Evolutionary conservation across 2,888 invertebrate species (phyloP), one percentile per base, ranked within the genome.

Genomic region (Entomobrya proxima): DNA sequence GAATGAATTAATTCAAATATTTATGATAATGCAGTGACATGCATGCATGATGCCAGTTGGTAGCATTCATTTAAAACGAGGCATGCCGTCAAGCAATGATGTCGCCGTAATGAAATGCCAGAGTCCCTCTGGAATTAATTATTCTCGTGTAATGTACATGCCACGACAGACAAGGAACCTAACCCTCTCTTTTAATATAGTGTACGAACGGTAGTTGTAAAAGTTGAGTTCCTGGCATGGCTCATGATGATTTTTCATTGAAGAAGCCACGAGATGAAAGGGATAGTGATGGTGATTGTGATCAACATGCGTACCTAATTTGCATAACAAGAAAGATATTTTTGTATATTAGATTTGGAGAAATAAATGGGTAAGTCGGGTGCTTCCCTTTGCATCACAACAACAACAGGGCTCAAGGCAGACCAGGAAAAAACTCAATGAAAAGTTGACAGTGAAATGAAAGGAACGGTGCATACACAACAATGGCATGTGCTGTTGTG

Each of bases 231-330:
- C 5, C 6, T 64, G 3, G 5, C n/a, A 24, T n/a, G 3, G 32
- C 13, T 5, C 32, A 64, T 35, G 1, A 55, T 55, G 24, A 30
- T 27, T n/a, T 72, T 72, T 27, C 27, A 72, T 47, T 67, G 37
- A 37, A 32, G 32, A 32, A 67, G 37, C 67, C 37, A 67, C 67
- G 67, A 37, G 67, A 67, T 67, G 18, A 67, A 67, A 72, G 30
- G 44, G 47, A 75, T 75, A 32, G 75, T 47, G 30, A 78, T 47
- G 40, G 32, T 69, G 52, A 52, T 69, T 52, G 32, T 32, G 79
- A 80, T 69, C 79, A 69, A 52, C 79, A 80, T 80, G 79, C 79
- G 79, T 67, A 55, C 79, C 44, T 55, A 55, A 80, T 80, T 80
- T 69, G 79, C 79, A 80, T 80, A 50, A 80, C 50, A 80, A 80